Conservation (phyloP, 2,888 invertebrate species). For the Galerucella calmariensis region DNA sequence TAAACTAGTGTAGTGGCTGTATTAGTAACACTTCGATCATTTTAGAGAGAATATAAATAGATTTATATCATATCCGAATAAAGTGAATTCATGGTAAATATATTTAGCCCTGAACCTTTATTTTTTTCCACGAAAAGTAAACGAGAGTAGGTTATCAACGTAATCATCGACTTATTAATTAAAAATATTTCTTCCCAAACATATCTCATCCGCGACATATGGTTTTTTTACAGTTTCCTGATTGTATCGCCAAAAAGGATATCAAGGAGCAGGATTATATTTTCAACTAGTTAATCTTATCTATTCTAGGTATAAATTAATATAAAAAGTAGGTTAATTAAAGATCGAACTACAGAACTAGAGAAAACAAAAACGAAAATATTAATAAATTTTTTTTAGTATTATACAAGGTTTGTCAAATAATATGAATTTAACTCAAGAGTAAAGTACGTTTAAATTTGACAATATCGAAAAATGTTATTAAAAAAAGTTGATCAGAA, state of each 20-base stretch:
- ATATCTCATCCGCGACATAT: neutral
- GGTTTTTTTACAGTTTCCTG: neutral
- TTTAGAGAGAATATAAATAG: too few relatives aligned
- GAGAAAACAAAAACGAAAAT: too few relatives aligned
- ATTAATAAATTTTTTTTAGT: too few relatives aligned
- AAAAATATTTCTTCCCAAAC: neutral
- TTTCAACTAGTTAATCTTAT: neutral
- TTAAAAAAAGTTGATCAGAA: too few relatives aligned
- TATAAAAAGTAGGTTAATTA: neutral
- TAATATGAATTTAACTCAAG: too few relatives aligned
- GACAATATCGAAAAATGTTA: too few relatives aligned
- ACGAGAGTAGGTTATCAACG: neutral
- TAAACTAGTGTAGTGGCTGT: too few relatives aligned
- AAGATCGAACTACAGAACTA: too few relatives aligned
- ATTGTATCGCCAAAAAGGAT: neutral
- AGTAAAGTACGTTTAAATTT: too few relatives aligned
- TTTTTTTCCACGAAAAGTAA: neutral
- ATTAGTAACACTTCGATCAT: too few relatives aligned
- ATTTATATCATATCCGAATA: neutral
- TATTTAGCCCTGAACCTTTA: neutral
- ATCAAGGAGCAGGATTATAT: neutral
- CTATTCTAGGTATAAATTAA: neutral
- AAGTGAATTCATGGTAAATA: neutral
- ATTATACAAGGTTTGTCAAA: too few relatives aligned
- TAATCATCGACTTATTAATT: neutral